A percentile compares a stretch with the other conserved stretches of the same genome.
Evolutionary conservation across 2,888 invertebrate species (phyloP).

Genomic region (Scaptomyza tumidula): DNA sequence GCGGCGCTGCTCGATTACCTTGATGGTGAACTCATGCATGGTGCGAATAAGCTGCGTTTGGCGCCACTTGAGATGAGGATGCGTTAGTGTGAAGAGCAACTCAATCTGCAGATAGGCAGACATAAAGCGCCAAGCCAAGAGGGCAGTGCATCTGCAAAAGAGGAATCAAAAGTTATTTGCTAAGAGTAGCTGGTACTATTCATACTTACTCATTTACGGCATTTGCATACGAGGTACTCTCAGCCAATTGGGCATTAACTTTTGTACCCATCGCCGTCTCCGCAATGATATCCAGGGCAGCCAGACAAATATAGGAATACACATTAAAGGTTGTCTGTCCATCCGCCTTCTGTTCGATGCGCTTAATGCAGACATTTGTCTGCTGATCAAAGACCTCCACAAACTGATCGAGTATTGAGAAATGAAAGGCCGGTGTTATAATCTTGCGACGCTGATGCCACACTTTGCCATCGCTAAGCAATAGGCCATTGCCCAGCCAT

Average conservation of each 20-base stretch:
- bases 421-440: slow-evolving; percentile 92
- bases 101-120: slow-evolving; percentile 65
- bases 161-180: not conserved
- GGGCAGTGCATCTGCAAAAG: slow-evolving; percentile 61
- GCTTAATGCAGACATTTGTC: slow-evolving; percentile 86
- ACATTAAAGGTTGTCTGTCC: slow-evolving; percentile 85
- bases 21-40: slow-evolving; percentile 81
- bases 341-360: slow-evolving; percentile 85
- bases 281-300: slow-evolving; percentile 86
- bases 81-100: slow-evolving; percentile 65
- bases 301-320: slow-evolving; percentile 87
- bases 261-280: slow-evolving; percentile 83
- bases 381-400: slow-evolving; percentile 89
- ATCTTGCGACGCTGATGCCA: slow-evolving; percentile 90
- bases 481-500: slow-evolving; percentile 81
- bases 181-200: no score
- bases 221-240: slow-evolving; percentile 88
- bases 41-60: slow-evolving; percentile 65
- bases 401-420: slow-evolving; percentile 90
- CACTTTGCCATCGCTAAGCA: slow-evolving; percentile 83
- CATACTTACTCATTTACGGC: slow-evolving; percentile 87
- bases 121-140: slow-evolving; percentile 75
- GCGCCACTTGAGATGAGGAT: slow-evolving; percentile 56
- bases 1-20: slow-evolving; percentile 78
- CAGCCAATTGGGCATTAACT: slow-evolving; percentile 86